Conservation (phyloP, 2,797 vertebrate species). For the Amblyopsis hoosieri region DNA sequence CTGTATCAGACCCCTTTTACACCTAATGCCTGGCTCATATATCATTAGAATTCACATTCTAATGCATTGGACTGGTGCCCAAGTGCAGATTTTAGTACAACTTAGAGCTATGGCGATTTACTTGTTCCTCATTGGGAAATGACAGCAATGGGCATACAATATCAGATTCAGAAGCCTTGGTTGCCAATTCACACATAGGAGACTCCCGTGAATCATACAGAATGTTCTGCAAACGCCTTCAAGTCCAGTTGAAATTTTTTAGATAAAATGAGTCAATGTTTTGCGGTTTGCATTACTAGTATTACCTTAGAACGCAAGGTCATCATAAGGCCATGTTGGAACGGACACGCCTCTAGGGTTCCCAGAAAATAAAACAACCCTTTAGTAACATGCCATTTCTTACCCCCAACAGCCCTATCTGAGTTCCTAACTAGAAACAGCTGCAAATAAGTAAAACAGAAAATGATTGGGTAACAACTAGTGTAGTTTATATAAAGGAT, state of each 20-base stretch:
- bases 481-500: too few relatives aligned
- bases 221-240: not conserved
- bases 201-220: conserved; percentile 25
- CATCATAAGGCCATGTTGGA: conserved; percentile 48
- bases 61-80: conserved; percentile 36
- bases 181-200: conserved; percentile 12
- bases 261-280: conserved; percentile 34
- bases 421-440: conserved; percentile 63
- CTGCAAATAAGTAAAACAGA: conserved; percentile 45
- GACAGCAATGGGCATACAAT: conserved; percentile 26
- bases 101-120: conserved; percentile 52
- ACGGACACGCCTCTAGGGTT: conserved; percentile 50
- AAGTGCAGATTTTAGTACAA: conserved; percentile 45
- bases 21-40: conserved; percentile 52
- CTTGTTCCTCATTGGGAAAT: conserved; percentile 22
- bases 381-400: conserved; percentile 46
- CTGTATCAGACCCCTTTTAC: conserved; percentile 54
- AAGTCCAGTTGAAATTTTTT: conserved; percentile 28
- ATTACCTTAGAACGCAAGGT: conserved; percentile 40
- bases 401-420: conserved; percentile 52
- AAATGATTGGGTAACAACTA: too few relatives aligned
- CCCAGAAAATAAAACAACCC: conserved; percentile 38
- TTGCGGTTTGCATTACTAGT: conserved; percentile 28
- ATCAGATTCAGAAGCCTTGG: not conserved
- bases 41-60: conserved; percentile 52